Evolutionary conservation across 2,888 invertebrate species (phyloP), one percentile per base, ranked within the genome.

Genomic region (Flabesymbios commensalis): DNA sequence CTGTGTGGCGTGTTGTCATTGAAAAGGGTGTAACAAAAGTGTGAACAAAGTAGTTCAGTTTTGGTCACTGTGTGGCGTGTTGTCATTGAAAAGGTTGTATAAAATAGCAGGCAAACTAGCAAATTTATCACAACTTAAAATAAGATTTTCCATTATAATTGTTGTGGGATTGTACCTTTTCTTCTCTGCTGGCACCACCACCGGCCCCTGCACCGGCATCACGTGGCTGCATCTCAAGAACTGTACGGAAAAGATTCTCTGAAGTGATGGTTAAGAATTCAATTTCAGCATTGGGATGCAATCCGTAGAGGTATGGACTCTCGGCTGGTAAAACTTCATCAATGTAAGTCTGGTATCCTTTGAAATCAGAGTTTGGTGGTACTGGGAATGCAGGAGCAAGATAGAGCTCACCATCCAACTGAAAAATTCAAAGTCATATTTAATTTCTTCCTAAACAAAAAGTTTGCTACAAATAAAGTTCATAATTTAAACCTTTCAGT

Each of bases 271-370:
- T 95, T 24, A 97, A 84, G 78, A 96, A 96, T 17, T 96, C 96
- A 49, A 97, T 94, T 84, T 97, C 96, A 1, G 97, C 95, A 80
- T 97, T 97, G 0, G 96, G 94, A 84, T 97, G 96, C 7, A 97
- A 85, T 0, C 96, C 96, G 75, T 97, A 97, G 10, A 97, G 85
- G 78, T 93, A 91, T 0, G 97, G 96, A 0, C 93, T 93, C 82
- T 97, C 96, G 0, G 91, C 87, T 0, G 96, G 96, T 87, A 97
- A 90, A 45, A 88, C 88, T 70, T 96, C 94, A 79, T 95, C 95
- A 68, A 97, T 92, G 81, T 96, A 97, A 57, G 87, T 86, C 78
- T 96, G 96, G 83, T 96, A 97, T 19, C 95, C 95, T 31, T 85
- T 85, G 76, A 94, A 93, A 83, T 97, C 96, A 0, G 92, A 91